Base-by-base conservation (phyloP, 35 echinoderm and acorn worm species). In the Apostichopus japonicus region DNA sequence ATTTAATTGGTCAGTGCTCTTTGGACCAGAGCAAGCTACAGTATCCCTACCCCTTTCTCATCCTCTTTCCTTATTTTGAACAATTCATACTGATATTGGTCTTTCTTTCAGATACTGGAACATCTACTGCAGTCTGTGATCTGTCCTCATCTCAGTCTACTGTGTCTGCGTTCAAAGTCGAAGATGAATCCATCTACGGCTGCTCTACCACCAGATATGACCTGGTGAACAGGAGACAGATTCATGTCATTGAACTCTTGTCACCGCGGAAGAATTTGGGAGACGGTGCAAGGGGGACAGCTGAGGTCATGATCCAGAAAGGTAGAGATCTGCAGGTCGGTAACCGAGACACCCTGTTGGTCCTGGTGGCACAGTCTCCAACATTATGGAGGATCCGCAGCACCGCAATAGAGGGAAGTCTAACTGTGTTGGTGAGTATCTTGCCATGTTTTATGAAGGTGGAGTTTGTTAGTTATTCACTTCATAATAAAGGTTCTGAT, bases 181-280 rank as follows among this genome's bases (percentile, higher is more conserved):
- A 89, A 11, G 63, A 89, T 72, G 61, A 89, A 15, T 23, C 23
- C 63, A 72, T 72, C 61, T 13, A 16, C 61, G 86, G 86, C 16
- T 89, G 86, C 56, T n/a, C 13, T n/a, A 24, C 86, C 16, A 56
- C 13, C n/a, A 33, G 56, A 13, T 89, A 89, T 54, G 86, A 89
- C 51, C 17, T 89, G 27, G 15, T 73, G 11, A 73, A 89, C 67
- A 53, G 86, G 24, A 59, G 63, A 53, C 86, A 89, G 14, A 89
- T 89, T 54, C 86, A 89, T 73, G 86, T 89, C 21, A 89, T 89
- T 22, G 86, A 89, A 51, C 86, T 89, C 10, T 72, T 89, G 1
- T 89, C 86, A 62, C 86, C 86, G 6, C 53, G 0, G 59, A 89
- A 89, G 62, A 24, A 67, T n/a, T 7, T 89, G 8, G 86, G 16